Evolutionary conservation across 1,140 invertebrate species (phyloP).

Genomic region (Pogonognathellus flavescens): DNA sequence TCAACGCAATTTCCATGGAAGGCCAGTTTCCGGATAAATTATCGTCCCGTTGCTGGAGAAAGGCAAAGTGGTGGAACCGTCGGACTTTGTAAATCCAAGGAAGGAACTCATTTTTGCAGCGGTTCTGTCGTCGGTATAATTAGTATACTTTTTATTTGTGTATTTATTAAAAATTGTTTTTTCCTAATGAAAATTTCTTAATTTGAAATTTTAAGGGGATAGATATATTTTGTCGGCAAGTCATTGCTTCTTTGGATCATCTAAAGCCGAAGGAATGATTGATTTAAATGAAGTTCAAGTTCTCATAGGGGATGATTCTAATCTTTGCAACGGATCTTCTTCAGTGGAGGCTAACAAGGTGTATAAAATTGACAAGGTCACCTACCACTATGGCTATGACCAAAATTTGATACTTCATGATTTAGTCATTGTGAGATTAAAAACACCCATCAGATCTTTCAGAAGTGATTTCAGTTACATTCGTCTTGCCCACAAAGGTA

Average conservation of each 20-base stretch:
- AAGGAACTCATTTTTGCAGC: conserved; percentile 68
- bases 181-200: conserved; percentile 44
- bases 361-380: conserved; percentile 56
- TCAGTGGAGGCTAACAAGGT: not conserved
- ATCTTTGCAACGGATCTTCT: conserved; percentile 1
- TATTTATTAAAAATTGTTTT: too few species aligned
- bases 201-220: not conserved
- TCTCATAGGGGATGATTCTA: not conserved
- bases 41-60: conserved; percentile 19
- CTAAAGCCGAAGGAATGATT: conserved; percentile 28
- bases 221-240: conserved; percentile 68
- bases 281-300: conserved; percentile 8
- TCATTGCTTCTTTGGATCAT: conserved; percentile 69
- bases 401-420: conserved; percentile 54
- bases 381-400: conserved; percentile 61
- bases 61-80: not conserved
- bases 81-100: not conserved
- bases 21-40: conserved; percentile 12
- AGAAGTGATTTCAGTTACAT: not conserved
- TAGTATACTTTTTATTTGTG: too few species aligned
- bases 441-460: conserved; percentile 9
- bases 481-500: conserved; percentile 18
- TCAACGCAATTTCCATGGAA: conserved; percentile 33
- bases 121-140: conserved; percentile 68
- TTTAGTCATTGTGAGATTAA: conserved; percentile 53